A percentile compares a stretch with the other conserved stretches of the same genome.
These are phyloP conservation scores for Eptesicus fuscus DNA, from an alignment of 2,113 vertebrate species.

Conservation along the genomic window DNA sequence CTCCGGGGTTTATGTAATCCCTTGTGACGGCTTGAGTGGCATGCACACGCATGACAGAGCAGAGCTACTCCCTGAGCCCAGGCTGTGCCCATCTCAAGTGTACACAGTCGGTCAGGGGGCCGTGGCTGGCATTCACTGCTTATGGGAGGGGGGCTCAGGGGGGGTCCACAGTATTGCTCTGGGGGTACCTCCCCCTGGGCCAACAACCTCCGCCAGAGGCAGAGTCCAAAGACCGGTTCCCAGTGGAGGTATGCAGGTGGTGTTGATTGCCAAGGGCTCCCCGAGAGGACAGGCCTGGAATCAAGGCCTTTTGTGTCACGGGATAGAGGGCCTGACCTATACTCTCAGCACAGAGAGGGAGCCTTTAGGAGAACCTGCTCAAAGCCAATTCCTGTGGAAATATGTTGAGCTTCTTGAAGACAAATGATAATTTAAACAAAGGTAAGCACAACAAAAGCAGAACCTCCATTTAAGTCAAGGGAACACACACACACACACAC, in stretches of 20 bases:
- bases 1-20: background rate
- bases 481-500: background rate
- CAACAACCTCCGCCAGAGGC: background rate
- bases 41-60: background rate
- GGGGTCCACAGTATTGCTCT: background rate
- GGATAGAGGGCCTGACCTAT: background rate
- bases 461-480: background rate
- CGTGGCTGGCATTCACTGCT: fast-evolving
- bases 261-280: background rate
- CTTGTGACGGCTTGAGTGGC: background rate
- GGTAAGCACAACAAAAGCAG: background rate
- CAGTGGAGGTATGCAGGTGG: background rate
- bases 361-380: background rate
- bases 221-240: background rate
- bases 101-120: background rate
- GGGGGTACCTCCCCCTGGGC: background rate
- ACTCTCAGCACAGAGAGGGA: background rate
- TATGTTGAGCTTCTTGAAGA: background rate
- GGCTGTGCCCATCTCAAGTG: background rate
- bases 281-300: background rate
- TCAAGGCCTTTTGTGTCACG: background rate
- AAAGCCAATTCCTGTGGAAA: background rate
- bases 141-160: background rate
- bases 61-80: background rate
- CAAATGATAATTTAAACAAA: background rate